These are phyloP conservation scores for cat (Felis catus) DNA, from an alignment of 2,113 vertebrate genomes.

Conservation along the genomic window F.catus_Fca126_mat1.0 CM031421.1:10830001-10830500, in stretches of 20 bases:
- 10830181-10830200: neutral
- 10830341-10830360: neutral
- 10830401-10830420: neutral
- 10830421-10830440: neutral
- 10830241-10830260: neutral
- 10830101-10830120: neutral
- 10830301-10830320: neutral
- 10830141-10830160: neutral
- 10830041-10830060: neutral
- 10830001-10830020: neutral
- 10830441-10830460: accelerated
- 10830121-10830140: neutral
- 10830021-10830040: neutral
- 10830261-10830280: neutral
- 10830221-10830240: neutral
- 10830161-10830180: neutral
- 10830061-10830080: neutral
- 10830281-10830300: neutral
- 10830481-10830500: neutral
- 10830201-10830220: neutral
- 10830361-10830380: neutral
- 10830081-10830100: neutral
- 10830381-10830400: neutral
- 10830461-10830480: accelerated
- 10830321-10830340: neutral